These are phyloP conservation scores for Laothoe populi DNA, from an alignment of 2,888 invertebrate species.

Conservation along the genomic window DNA sequence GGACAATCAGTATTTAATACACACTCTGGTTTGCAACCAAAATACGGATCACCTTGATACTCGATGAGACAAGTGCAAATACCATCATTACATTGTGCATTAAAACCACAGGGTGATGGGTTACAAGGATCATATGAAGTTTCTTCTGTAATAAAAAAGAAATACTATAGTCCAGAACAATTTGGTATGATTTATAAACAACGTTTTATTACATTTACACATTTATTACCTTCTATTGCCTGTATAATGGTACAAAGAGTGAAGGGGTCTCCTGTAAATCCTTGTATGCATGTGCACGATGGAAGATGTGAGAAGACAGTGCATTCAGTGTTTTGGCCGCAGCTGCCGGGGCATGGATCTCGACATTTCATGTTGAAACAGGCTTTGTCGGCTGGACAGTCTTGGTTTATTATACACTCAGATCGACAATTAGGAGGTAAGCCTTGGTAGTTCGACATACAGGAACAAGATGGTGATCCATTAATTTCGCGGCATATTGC, in stretches of 20 bases:
- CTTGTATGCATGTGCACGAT: constrained; percentile 86
- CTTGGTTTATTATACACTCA: constrained; percentile 89
- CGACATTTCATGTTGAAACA: constrained; percentile 90
- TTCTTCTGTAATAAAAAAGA: constrained; percentile 56
- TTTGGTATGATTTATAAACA: not conserved
- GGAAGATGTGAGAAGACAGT: constrained; percentile 88
- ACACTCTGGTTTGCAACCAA: constrained; percentile 91
- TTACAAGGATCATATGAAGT: constrained; percentile 86
- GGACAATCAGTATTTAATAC: constrained; percentile 90
- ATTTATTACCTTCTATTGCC: constrained; percentile 67
- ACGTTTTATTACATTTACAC: not conserved
- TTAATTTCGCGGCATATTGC: constrained; percentile 86
- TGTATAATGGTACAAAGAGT: constrained; percentile 83
- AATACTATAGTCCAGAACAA: not conserved
- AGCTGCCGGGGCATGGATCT: constrained; percentile 90
- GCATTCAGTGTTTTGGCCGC: constrained; percentile 87
- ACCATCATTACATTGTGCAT: constrained; percentile 86
- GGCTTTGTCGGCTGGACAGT: constrained; percentile 88
- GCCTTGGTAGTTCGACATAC: constrained; percentile 87
- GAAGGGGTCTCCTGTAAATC: constrained; percentile 89
- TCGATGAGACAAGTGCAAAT: constrained; percentile 89
- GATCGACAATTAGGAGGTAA: constrained; percentile 89
- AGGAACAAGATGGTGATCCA: constrained; percentile 87
- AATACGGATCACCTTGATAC: constrained; percentile 90
- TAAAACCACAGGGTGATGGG: constrained; percentile 89